Percentiles rank a stretch among this genome's conserved stretches.
These are phyloP conservation scores for Drosophila malerkotliana DNA, from an alignment of 1,140 invertebrate genomes.

Conservation along the genomic window DNA sequence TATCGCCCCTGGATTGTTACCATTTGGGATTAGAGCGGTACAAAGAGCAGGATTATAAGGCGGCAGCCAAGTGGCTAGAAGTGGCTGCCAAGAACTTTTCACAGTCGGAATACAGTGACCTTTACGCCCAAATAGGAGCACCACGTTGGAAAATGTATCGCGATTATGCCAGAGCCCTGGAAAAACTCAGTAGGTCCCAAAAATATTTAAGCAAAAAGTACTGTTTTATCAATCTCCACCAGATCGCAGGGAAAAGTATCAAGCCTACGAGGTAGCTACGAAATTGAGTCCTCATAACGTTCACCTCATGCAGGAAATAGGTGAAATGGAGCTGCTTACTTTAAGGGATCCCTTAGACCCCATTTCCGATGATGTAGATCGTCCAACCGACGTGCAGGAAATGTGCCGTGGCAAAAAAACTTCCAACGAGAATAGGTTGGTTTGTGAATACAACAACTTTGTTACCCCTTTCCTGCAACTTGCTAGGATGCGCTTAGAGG, in stretches of 20 bases:
- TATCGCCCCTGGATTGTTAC: slow-evolving; percentile 50
- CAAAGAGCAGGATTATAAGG: slow-evolving; percentile 19
- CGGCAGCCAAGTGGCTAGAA: slow-evolving; percentile 44
- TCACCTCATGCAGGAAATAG: slow-evolving; percentile 12
- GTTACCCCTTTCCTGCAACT: slow-evolving; percentile 90
- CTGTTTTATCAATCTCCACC: not conserved
- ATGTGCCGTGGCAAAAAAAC: slow-evolving; percentile 15
- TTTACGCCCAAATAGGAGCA: slow-evolving; percentile 24
- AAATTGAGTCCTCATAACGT: slow-evolving; percentile 11
- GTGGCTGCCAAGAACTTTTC: slow-evolving; percentile 36
- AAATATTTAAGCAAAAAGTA: not conserved
- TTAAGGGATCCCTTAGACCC: slow-evolving; percentile 5
- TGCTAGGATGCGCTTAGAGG: slow-evolving; percentile 95
- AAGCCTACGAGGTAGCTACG: slow-evolving; percentile 7
- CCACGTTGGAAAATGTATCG: slow-evolving; percentile 35
- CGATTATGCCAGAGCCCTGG: slow-evolving; percentile 31
- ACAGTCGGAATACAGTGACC: slow-evolving; percentile 3
- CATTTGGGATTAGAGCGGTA: slow-evolving; percentile 42
- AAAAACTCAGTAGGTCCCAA: slow-evolving; percentile 28
- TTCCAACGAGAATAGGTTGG: slow-evolving; percentile 83
- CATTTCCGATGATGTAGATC: not conserved
- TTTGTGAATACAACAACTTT: slow-evolving; percentile 90
- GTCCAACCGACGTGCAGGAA: not conserved
- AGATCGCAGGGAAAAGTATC: slow-evolving; percentile 17
- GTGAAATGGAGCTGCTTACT: slow-evolving; percentile 2